These are phyloP conservation scores for Serrognathus titanus DNA, from an alignment of 2,888 invertebrate genomes.

Conservation along the genomic window DNA sequence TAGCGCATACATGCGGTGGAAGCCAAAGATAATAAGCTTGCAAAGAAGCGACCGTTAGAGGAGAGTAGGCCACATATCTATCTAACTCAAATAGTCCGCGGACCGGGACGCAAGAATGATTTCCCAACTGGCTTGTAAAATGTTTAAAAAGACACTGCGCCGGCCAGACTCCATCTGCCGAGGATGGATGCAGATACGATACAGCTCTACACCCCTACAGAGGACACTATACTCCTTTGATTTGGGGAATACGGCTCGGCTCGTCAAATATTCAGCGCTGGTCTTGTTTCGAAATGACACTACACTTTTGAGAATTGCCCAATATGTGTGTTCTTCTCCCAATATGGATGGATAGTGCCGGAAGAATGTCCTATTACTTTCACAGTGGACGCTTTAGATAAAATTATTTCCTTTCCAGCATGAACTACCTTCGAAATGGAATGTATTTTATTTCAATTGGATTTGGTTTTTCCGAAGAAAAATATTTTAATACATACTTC, in stretches of 20 bases:
- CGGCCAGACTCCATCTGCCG: conserved; percentile 28
- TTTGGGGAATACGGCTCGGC: conserved; percentile 27
- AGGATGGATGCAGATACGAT: conserved; percentile 30
- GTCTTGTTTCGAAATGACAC: conserved; percentile 35
- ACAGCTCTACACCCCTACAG: conserved; percentile 25
- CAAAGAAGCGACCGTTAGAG: neutral
- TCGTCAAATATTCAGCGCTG: conserved; percentile 36
- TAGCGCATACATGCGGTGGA: no score
- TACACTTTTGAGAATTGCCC: conserved; percentile 36
- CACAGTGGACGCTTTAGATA: neutral
- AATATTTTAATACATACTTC: no score
- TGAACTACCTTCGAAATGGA: neutral
- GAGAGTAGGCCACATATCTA: conserved; percentile 40
- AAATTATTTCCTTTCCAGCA: neutral
- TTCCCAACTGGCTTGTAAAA: conserved; percentile 53
- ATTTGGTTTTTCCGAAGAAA: no score
- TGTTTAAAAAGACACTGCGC: conserved; percentile 43
- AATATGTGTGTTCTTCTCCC: conserved; percentile 4
- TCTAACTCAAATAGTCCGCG: conserved; percentile 45
- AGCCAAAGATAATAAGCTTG: neutral
- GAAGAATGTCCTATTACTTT: conserved; percentile 2
- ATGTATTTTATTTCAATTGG: no score
- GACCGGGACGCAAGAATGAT: conserved; percentile 48
- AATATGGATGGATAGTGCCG: conserved; percentile 1
- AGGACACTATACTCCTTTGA: conserved; percentile 27